These are phyloP conservation scores for Anguilla pacifica DNA, from an alignment of 2,797 vertebrate species.

Conservation along the genomic window DNA sequence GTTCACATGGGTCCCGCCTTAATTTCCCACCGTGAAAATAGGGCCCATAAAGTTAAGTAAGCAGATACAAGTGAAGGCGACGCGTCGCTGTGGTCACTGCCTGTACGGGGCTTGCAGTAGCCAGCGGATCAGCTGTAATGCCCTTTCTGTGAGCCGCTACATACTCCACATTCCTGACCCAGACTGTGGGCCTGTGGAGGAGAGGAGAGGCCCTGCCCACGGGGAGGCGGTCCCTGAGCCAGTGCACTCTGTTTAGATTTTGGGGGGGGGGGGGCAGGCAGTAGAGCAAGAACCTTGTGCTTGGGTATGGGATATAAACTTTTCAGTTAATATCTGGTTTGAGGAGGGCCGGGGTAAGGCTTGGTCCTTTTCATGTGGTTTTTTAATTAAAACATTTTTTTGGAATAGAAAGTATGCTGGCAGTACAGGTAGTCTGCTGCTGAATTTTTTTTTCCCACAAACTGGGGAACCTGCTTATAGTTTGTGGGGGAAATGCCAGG, in stretches of 20 bases:
- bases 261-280: background rate
- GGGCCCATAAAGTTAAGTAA: background rate
- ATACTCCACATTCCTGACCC: conserved; percentile 8
- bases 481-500: background rate
- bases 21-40: too few relatives aligned
- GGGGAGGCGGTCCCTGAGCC: background rate
- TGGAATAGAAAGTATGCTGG: background rate
- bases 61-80: background rate
- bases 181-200: background rate
- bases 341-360: background rate
- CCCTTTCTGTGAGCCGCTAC: background rate
- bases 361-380: background rate
- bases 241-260: background rate
- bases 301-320: background rate
- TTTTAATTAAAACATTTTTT: background rate
- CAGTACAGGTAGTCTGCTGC: background rate
- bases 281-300: background rate
- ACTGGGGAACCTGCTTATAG: background rate
- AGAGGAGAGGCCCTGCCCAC: background rate
- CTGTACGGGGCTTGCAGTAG: background rate
- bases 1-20: too few relatives aligned
- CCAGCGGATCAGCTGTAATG: background rate
- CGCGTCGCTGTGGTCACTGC: background rate
- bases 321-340: background rate
- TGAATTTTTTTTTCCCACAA: background rate